Percentiles rank a stretch among this genome's conserved stretches.
Conservation (phyloP, 2,113 vertebrate genomes). For the Dicaeum eximium region DNA sequence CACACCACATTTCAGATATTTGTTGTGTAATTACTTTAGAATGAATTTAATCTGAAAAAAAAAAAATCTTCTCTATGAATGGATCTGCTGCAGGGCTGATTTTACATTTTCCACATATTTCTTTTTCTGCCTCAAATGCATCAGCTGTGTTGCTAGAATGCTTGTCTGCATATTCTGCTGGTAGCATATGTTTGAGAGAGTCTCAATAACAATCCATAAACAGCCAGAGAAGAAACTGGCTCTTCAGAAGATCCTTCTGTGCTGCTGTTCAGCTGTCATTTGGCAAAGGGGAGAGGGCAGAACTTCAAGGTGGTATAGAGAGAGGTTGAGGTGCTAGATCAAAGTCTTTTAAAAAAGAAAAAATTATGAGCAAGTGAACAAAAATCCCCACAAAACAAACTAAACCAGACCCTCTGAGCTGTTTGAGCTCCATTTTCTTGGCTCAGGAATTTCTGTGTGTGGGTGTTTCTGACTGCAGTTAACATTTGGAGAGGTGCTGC, state of each 20-base stretch:
- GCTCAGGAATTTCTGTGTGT: neutral
- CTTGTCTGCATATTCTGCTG: neutral
- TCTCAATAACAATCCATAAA: neutral
- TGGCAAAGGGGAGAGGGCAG: rapidly evolving
- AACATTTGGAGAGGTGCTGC: neutral
- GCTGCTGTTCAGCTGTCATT: neutral
- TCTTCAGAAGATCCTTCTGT: neutral
- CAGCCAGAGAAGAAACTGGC: neutral
- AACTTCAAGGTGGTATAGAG: neutral
- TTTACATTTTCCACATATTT: neutral
- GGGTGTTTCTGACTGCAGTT: neutral
- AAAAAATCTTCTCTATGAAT: neutral
- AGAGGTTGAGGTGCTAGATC: neutral
- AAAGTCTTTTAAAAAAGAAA: neutral
- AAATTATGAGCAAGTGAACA: rapidly evolving
- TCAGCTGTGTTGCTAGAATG: neutral
- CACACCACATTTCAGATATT: neutral
- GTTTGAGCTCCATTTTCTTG: neutral
- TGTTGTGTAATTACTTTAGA: neutral
- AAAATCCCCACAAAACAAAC: neutral
- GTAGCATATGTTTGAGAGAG: neutral
- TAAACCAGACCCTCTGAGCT: neutral
- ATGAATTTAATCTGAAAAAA: neutral
- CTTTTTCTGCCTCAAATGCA: neutral
- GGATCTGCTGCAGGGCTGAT: neutral